Evolutionary conservation across 2,797 vertebrate genomes (phyloP), one percentile per base, ranked within the genome.

Genomic region (Hippocampus kuda): DNA sequence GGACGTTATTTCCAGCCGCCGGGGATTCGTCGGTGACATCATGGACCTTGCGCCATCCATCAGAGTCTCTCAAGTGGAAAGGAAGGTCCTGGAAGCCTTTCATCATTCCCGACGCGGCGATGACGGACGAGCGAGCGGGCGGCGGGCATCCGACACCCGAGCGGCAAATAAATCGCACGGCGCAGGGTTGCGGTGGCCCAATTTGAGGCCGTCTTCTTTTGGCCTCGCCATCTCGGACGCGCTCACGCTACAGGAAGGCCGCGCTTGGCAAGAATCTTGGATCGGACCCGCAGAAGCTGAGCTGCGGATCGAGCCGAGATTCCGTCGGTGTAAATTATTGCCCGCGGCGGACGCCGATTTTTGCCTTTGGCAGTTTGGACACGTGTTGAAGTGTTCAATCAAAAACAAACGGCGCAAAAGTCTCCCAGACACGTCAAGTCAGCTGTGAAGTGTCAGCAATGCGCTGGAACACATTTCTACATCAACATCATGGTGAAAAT

Each of bases 1-100:
- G 83, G 85, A 88, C 72, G 83, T 88, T 88, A 85, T 90, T 91
- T 89, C 77, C 85, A 86, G 87, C 82, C 44, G 44, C 24, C 42
- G 44, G 2, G 13, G 3, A 63, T 46, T 44, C 24, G 26, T 27
- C 44, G 5, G 61, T 80, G 75, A 84, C 73, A 72, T 82, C 76
- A 81, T 80, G 77, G 62, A 24, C 66, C 66, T 68, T 81, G 81
- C 59, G 26, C 59, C 59, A 60, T 60, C 59, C 59, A 60, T 60
- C 59, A 59, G 24, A 30, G 26, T 59, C 26, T 24, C 56, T 9
- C 13, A 4, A 60, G 59, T 60, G 59, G 59, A 60, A 60, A 34
- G 34, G 30, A 60, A 60, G 15, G 27, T 60, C 27, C 27, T 34
- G 27, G 8, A 60, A 60, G 59, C 59, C 59, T 60, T 60, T 60